Conservation (phyloP, 2,113 vertebrate species). For the Menidia beryllina region DNA sequence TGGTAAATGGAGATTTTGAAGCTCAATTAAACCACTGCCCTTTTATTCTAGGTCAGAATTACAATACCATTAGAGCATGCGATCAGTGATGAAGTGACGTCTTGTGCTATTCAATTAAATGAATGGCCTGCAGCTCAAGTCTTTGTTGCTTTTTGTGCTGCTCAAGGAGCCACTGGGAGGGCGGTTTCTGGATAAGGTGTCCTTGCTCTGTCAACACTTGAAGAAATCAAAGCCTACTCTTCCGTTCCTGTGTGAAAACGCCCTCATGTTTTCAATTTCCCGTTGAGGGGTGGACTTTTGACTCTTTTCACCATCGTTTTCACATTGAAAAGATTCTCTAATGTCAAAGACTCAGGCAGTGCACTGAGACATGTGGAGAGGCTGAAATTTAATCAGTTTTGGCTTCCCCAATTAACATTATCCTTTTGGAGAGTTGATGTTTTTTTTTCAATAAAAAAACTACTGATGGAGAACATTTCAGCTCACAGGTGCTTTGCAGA, state of each 20-base stretch:
- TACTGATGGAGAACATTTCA: neutral
- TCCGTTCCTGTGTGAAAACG: constrained; percentile 50
- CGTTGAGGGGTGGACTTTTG: constrained; percentile 56
- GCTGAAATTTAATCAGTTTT: constrained; percentile 51
- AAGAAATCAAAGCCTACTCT: constrained; percentile 61
- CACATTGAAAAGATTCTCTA: constrained; percentile 21
- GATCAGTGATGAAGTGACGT: constrained; percentile 35
- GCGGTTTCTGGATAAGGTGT: constrained; percentile 64
- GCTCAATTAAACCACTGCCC: constrained; percentile 1
- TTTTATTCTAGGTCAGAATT: constrained; percentile 36
- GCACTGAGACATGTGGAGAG: constrained; percentile 43
- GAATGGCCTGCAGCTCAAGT: constrained; percentile 45
- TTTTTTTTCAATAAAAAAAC: neutral
- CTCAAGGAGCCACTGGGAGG: constrained; percentile 56
- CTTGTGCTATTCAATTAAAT: constrained; percentile 39
- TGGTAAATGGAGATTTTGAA: constrained; percentile 40
- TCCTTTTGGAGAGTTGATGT: neutral
- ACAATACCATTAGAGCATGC: constrained; percentile 11
- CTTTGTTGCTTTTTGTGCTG: constrained; percentile 48
- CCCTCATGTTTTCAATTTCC: constrained; percentile 70
- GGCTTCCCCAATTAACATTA: constrained; percentile 25
- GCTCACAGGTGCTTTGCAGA: neutral
- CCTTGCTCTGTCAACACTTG: constrained; percentile 71
- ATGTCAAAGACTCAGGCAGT: constrained; percentile 27
- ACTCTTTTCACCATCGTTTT: constrained; percentile 57